phyloP scores from a whole-genome alignment of 2,888 invertebrate genomes.

The Eulithis prunata region DNA sequence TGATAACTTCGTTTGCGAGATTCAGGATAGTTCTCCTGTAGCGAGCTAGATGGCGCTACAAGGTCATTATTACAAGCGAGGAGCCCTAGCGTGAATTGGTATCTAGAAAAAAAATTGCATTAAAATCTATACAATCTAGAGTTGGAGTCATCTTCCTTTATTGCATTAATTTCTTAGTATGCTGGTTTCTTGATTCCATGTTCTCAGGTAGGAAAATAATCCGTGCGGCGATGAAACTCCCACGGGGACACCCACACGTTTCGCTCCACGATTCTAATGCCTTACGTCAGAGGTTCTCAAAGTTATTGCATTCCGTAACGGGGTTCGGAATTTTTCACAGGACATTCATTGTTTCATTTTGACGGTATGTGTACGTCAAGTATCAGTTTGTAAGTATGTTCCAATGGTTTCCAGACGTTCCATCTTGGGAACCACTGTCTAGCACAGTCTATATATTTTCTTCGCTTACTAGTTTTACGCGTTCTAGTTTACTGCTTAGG shows the following conservation, averaged over 20 bases:
- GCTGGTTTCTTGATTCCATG: slow-evolving; percentile 5
- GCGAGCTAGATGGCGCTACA: too few relatives aligned
- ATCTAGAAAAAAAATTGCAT: too few relatives aligned
- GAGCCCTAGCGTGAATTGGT: too few relatives aligned
- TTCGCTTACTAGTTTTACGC: slow-evolving; percentile 15
- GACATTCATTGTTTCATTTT: neutral
- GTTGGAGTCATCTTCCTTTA: neutral
- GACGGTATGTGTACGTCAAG: neutral
- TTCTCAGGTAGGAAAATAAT: slow-evolving; percentile 15
- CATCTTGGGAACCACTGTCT: slow-evolving; percentile 12
- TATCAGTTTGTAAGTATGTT: neutral
- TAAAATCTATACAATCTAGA: neutral
- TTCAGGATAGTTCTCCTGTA: too few relatives aligned
- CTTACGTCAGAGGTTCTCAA: slow-evolving; percentile 18
- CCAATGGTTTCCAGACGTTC: neutral
- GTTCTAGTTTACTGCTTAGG: slow-evolving; percentile 22
- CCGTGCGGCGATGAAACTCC: slow-evolving; percentile 26
- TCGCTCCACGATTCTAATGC: slow-evolving; percentile 29
- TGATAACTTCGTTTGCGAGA: too few relatives aligned
- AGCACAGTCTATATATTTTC: slow-evolving; percentile 13
- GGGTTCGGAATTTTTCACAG: neutral
- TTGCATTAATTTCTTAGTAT: neutral
- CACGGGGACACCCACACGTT: slow-evolving; percentile 39
- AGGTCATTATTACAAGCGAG: too few relatives aligned
- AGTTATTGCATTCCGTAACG: slow-evolving; percentile 7